A percentile compares a stretch with the other conserved stretches of the same genome.
Evolutionary conservation across 2,888 invertebrate species (phyloP).

Genomic region (Cremastinae sp.): DNA sequence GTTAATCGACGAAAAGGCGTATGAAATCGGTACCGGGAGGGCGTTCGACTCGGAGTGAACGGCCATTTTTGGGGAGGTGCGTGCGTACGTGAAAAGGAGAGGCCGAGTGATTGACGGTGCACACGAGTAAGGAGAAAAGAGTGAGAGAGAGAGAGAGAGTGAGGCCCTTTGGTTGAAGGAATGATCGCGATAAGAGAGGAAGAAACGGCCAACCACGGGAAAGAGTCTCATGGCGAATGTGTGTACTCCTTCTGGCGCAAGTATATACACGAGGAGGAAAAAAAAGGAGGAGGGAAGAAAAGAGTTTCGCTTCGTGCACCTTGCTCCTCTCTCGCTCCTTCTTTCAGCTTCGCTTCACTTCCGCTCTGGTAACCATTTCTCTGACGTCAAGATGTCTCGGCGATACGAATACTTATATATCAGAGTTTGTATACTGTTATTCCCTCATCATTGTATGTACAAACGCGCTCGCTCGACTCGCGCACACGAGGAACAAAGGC

Average conservation of each 20-base stretch:
- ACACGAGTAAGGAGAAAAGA: not conserved
- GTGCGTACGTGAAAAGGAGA: slow-evolving; percentile 14
- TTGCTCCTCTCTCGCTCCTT: slow-evolving; percentile 60
- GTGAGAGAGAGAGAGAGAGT: slow-evolving; percentile 65
- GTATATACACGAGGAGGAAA: slow-evolving; percentile 22
- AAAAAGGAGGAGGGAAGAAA: slow-evolving; percentile 2
- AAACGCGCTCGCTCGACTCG: not conserved
- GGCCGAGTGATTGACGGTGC: slow-evolving; percentile 60
- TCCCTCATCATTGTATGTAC: slow-evolving; percentile 2
- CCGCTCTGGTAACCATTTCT: slow-evolving; percentile 72
- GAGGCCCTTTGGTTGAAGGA: slow-evolving; percentile 67
- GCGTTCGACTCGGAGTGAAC: slow-evolving; percentile 36
- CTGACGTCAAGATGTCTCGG: slow-evolving; percentile 59
- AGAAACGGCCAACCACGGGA: slow-evolving; percentile 68
- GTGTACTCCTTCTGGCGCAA: not conserved
- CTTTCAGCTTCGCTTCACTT: slow-evolving; percentile 66
- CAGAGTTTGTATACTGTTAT: slow-evolving; percentile 18
- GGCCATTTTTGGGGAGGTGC: slow-evolving; percentile 59
- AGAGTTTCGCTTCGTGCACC: slow-evolving; percentile 66
- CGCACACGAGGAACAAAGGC: not conserved
- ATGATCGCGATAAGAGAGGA: slow-evolving; percentile 71
- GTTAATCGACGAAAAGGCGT: slow-evolving; percentile 5
- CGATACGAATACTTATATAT: slow-evolving; percentile 42
- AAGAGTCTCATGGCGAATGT: slow-evolving; percentile 44
- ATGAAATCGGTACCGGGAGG: slow-evolving; percentile 36